These are phyloP conservation scores for Heliconius ethilla DNA, from an alignment of 2,888 invertebrate species.

Conservation along the genomic window DNA sequence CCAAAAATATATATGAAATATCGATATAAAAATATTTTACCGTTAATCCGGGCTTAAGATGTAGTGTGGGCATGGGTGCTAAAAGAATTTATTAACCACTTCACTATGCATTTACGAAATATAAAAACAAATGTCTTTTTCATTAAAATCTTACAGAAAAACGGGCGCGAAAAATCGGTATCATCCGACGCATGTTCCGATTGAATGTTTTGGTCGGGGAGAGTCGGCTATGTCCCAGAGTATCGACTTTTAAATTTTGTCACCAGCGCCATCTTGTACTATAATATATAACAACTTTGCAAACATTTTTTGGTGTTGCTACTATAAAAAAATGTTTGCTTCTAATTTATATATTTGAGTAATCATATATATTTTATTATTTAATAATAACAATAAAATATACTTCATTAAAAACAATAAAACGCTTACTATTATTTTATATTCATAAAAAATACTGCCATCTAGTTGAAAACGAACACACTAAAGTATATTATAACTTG, in stretches of 20 bases:
- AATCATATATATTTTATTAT: not conserved
- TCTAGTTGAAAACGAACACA: slow-evolving; percentile 16
- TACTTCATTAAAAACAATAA: not conserved
- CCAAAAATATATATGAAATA: slow-evolving; percentile 54
- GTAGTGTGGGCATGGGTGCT: slow-evolving; percentile 75
- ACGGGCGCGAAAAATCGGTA: slow-evolving; percentile 69
- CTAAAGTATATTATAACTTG: slow-evolving; percentile 24
- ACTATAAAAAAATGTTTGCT: not conserved
- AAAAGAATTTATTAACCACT: slow-evolving; percentile 52
- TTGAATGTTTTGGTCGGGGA: slow-evolving; percentile 71
- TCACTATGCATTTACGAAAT: slow-evolving; percentile 63
- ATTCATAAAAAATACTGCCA: slow-evolving; percentile 18
- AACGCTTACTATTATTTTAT: not conserved
- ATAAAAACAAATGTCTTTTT: slow-evolving; percentile 48
- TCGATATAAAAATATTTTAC: slow-evolving; percentile 58
- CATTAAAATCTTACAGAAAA: slow-evolving; percentile 56
- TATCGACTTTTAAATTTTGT: slow-evolving; percentile 55
- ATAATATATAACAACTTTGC: not conserved
- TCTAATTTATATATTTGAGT: not conserved
- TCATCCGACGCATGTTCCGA: slow-evolving; percentile 65
- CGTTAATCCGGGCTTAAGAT: slow-evolving; percentile 78
- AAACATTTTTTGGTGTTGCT: not conserved
- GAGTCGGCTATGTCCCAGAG: slow-evolving; percentile 44
- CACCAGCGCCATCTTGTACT: slow-evolving; percentile 50
- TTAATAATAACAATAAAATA: not conserved